phyloP scores from a whole-genome alignment of 2,888 invertebrate species.

The Chydorus sphaericus region DNA sequence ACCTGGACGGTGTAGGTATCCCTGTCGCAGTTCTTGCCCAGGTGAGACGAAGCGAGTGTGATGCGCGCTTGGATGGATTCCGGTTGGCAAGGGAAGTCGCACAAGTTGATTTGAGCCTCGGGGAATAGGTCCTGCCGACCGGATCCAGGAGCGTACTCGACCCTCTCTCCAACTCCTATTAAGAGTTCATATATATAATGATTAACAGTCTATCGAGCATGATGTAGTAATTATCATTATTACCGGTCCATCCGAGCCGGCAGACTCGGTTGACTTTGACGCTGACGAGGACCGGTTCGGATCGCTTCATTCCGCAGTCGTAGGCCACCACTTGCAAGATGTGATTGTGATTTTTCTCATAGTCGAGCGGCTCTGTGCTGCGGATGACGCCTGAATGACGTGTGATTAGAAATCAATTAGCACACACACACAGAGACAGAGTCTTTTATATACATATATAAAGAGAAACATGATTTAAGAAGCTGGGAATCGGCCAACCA shows the following conservation, averaged over 20 bases:
- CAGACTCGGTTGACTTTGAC: slow-evolving; percentile 78
- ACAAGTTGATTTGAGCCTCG: slow-evolving; percentile 48
- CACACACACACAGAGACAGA: no score
- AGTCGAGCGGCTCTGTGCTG: slow-evolving; percentile 85
- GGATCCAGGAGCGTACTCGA: slow-evolving; percentile 72
- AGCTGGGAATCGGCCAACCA: not conserved
- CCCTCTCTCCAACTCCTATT: slow-evolving; percentile 56
- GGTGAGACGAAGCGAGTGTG: slow-evolving; percentile 62
- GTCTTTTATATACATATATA: not conserved
- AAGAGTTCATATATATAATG: not conserved
- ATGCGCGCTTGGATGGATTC: slow-evolving; percentile 35
- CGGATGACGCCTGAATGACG: slow-evolving; percentile 77
- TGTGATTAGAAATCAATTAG: no score
- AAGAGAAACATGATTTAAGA: not conserved
- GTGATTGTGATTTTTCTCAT: slow-evolving; percentile 85
- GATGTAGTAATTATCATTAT: slow-evolving; percentile 18
- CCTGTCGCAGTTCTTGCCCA: slow-evolving; percentile 90
- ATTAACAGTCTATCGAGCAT: not conserved
- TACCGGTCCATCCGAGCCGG: slow-evolving; percentile 61
- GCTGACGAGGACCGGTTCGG: slow-evolving; percentile 88
- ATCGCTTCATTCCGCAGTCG: slow-evolving; percentile 92
- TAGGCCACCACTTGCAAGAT: slow-evolving; percentile 92
- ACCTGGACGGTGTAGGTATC: slow-evolving; percentile 68
- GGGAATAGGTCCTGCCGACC: slow-evolving; percentile 68
- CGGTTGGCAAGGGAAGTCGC: slow-evolving; percentile 35